Conservation (phyloP, 2,113 vertebrate species). For the Tachysurus fulvidraco region DNA sequence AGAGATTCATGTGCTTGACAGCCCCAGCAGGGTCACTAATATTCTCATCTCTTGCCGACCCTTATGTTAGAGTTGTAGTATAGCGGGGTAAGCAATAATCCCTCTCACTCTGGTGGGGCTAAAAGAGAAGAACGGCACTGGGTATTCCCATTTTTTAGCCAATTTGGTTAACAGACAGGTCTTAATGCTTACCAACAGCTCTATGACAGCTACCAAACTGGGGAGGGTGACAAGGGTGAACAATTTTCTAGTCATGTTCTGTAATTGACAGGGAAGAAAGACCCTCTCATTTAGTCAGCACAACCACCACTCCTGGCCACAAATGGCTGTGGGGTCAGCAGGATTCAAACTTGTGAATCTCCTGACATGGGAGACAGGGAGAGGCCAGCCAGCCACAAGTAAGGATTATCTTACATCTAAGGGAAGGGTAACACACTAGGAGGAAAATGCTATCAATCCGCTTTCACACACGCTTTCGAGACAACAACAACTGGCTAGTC, state of each 20-base stretch:
- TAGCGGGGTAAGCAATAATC: slow-evolving; percentile 56
- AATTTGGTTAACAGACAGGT: not conserved
- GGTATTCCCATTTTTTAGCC: not conserved
- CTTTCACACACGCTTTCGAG: no score
- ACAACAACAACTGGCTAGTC: no score
- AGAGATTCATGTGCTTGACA: not conserved
- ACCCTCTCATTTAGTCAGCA: not conserved
- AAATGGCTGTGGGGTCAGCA: not conserved
- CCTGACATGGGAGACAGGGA: no score
- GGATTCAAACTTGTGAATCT: not conserved
- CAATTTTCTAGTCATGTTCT: not conserved
- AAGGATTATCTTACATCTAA: no score
- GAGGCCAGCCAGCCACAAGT: no score
- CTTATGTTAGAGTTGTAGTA: slow-evolving; percentile 53
- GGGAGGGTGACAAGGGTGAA: not conserved
- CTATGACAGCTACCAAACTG: not conserved
- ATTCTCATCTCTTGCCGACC: slow-evolving; percentile 50
- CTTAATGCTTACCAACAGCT: not conserved
- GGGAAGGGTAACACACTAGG: no score
- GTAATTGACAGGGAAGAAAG: not conserved
- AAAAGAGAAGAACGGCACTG: slow-evolving; percentile 1
- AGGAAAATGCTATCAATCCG: no score
- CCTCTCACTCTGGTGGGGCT: slow-evolving; percentile 7
- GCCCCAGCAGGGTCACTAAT: slow-evolving; percentile 22
- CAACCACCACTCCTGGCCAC: not conserved